phyloP scores from a whole-genome alignment of 2,797 vertebrate species.

The Aphelocoma californica region DNA sequence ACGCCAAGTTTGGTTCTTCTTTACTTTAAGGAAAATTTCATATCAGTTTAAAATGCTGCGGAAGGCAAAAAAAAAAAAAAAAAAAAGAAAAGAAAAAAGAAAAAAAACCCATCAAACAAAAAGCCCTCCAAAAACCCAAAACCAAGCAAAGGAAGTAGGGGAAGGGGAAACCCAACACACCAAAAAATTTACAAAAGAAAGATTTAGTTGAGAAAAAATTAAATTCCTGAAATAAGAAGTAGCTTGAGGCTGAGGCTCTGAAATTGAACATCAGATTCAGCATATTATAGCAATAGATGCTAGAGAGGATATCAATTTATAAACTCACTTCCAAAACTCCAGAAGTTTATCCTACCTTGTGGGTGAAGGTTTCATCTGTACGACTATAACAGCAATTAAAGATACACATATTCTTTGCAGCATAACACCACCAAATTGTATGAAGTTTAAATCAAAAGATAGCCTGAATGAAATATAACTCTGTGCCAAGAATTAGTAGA shows the following conservation, averaged over 20 bases:
- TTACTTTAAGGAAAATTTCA: background rate
- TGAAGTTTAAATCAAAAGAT: background rate
- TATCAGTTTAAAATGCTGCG: background rate
- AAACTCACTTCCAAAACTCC: background rate
- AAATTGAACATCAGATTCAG: background rate
- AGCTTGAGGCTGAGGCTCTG: rapidly evolving
- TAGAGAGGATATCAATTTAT: background rate
- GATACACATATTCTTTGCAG: background rate
- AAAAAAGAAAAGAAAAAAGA: background rate
- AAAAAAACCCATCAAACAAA: no score
- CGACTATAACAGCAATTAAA: background rate
- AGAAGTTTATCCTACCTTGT: background rate
- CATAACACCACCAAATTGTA: background rate
- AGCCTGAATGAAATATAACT: background rate
- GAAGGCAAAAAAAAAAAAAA: rapidly evolving
- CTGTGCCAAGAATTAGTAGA: background rate
- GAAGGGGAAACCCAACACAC: rapidly evolving
- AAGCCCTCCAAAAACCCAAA: no score
- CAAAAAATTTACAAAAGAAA: background rate
- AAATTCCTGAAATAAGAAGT: background rate
- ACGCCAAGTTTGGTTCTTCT: background rate
- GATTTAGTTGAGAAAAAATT: background rate
- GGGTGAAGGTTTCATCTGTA: background rate
- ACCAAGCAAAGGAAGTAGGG: no score
- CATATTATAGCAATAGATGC: background rate